phyloP scores from a whole-genome alignment of 1,140 invertebrate genomes.

The Ips nitidus region DNA sequence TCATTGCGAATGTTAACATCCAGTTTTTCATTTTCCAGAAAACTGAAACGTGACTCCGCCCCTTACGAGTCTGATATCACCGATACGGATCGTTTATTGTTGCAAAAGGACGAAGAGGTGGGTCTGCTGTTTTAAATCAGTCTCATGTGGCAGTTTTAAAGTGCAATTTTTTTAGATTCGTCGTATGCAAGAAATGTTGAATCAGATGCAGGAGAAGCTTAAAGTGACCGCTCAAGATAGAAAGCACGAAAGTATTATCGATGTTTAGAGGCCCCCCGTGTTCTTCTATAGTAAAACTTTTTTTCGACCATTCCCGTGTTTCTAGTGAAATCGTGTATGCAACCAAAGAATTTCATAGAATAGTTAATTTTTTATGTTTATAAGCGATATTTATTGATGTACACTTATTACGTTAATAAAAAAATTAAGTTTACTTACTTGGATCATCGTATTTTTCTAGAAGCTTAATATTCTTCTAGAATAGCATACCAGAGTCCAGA shows the following conservation, averaged over 20 bases:
- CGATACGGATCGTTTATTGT: conserved; percentile 81
- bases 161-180: conserved; percentile 69
- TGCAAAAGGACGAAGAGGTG: conserved; percentile 94
- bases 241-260: conserved; percentile 79
- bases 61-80: conserved; percentile 75
- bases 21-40: conserved; percentile 56
- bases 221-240: conserved; percentile 74
- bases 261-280: conserved; percentile 59
- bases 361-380: conserved; percentile 27
- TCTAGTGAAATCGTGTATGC: conserved; percentile 25
- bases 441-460: no score
- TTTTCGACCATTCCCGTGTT: conserved; percentile 9
- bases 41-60: conserved; percentile 78
- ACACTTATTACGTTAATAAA: conserved; percentile 26
- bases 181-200: conserved; percentile 94
- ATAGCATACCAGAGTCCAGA: no score
- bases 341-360: conserved; percentile 32
- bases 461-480: no score
- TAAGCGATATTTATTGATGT: conserved; percentile 31
- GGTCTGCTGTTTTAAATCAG: conserved; percentile 19
- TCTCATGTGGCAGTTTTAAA: background rate
- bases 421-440: conserved; percentile 3
- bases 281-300: background rate
- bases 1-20: background rate
- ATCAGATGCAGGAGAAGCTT: conserved; percentile 95